phyloP scores from a whole-genome alignment of 2,797 vertebrate genomes.

The Eremophila alpestris region DNA sequence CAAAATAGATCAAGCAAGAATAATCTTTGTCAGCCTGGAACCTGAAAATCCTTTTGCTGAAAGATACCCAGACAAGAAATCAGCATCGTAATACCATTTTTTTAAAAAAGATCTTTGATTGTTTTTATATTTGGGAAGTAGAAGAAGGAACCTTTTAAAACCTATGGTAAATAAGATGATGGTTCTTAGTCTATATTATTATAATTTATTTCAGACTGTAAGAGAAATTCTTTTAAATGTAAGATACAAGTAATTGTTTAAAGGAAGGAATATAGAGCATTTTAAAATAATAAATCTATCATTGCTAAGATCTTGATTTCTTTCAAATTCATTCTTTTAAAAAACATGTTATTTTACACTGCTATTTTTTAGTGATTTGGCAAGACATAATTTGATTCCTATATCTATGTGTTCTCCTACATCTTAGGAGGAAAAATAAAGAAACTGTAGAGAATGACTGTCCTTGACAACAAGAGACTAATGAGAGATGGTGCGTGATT shows the following conservation, averaged over 20 bases:
- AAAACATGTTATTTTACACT: fast-evolving
- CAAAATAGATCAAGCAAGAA: not conserved
- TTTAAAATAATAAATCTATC: not conserved
- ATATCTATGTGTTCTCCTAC: not conserved
- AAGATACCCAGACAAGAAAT: not conserved
- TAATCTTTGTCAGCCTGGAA: not conserved
- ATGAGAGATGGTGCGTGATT: not conserved
- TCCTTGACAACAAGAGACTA: not conserved
- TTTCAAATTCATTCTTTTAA: not conserved
- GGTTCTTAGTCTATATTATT: not conserved
- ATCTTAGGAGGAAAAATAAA: not conserved
- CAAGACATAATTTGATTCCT: not conserved
- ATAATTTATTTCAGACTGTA: not conserved
- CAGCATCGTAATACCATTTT: too few relatives aligned
- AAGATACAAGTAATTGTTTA: not conserved
- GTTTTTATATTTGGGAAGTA: not conserved
- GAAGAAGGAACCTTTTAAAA: not conserved
- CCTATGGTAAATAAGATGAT: not conserved
- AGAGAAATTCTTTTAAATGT: not conserved
- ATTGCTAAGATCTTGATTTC: not conserved
- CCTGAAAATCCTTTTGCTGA: not conserved
- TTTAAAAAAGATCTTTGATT: not conserved
- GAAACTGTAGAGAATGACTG: not conserved
- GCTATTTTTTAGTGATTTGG: not conserved
- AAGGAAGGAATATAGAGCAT: not conserved